Conservation (phyloP, 2,797 vertebrate genomes). For the Forpus xanthops region DNA sequence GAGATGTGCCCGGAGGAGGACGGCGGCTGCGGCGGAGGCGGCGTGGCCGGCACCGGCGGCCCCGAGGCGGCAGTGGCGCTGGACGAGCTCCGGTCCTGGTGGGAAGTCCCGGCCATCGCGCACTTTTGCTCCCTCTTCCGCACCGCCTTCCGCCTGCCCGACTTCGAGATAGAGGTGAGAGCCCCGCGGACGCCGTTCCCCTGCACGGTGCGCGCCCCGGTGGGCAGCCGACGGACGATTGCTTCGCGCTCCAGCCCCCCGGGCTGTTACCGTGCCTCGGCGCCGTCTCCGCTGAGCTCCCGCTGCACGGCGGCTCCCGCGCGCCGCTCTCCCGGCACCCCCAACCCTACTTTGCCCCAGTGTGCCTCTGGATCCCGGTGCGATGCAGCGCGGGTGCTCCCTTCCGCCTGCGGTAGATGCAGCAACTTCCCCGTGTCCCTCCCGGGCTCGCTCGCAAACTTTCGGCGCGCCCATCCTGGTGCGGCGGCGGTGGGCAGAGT, state of each 20-base stretch:
- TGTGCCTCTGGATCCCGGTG: background rate
- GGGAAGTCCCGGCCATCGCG: slow-evolving; percentile 98
- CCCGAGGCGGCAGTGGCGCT: slow-evolving; percentile 71
- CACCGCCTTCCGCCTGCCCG: slow-evolving; percentile 93
- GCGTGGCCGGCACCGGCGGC: slow-evolving; percentile 32
- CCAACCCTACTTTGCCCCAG: background rate
- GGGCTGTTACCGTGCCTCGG: background rate
- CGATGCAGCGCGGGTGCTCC: background rate
- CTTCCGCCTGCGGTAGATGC: background rate
- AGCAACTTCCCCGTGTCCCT: background rate
- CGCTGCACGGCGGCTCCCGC: background rate
- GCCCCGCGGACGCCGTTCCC: background rate
- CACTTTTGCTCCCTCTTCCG: slow-evolving; percentile 98
- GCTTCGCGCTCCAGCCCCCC: background rate
- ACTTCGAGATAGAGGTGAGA: slow-evolving; percentile 97
- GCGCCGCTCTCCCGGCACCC: background rate
- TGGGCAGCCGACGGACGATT: background rate
- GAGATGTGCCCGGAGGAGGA: slow-evolving; percentile 71
- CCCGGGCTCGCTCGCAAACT: background rate
- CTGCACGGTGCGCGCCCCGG: background rate
- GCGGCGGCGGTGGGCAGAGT: background rate
- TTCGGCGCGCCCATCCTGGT: background rate
- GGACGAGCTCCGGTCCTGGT: slow-evolving; percentile 95
- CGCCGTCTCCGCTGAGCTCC: background rate
- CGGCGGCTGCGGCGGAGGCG: slow-evolving; percentile 36